Percentiles rank a stretch among this genome's conserved stretches.
Conservation (phyloP, 2,888 invertebrate genomes). For the Noctuana brunneofusca region DNA sequence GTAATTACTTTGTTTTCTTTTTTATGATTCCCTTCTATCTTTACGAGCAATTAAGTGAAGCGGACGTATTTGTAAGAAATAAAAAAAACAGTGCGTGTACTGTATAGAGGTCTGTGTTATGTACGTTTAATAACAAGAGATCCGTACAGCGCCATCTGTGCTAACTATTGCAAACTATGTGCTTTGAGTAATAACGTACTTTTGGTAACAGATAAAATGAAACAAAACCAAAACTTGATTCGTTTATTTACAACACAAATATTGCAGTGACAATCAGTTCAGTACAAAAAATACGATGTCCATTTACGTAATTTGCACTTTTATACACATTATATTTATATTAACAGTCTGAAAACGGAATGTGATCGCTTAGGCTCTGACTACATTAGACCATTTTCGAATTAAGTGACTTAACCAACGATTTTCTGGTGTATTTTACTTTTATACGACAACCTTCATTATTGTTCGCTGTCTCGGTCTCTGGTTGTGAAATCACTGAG, state of each 20-base stretch:
- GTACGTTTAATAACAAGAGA: too few species aligned
- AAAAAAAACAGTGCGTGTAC: too few species aligned
- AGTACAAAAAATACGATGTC: conserved; percentile 66
- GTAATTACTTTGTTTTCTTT: conserved; percentile 45
- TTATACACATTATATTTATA: conserved; percentile 43
- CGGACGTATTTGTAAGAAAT: too few species aligned
- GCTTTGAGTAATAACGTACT: too few species aligned
- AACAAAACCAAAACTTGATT: conserved; percentile 43
- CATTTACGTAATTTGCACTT: conserved; percentile 43
- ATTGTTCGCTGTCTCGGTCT: too few species aligned
- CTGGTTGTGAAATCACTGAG: too few species aligned
- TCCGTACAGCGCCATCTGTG: too few species aligned
- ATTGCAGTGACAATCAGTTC: conserved; percentile 62
- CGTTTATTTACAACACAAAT: conserved; percentile 72
- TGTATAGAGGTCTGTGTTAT: too few species aligned
- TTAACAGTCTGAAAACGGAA: conserved; percentile 62
- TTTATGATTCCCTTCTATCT: neutral
- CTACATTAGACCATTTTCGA: conserved; percentile 2
- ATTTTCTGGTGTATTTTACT: too few species aligned
- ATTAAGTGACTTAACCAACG: too few species aligned
- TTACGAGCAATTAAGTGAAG: neutral
- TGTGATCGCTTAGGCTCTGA: conserved; percentile 43
- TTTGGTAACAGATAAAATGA: neutral
- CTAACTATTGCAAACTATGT: too few species aligned
- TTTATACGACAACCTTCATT: too few species aligned